These are phyloP conservation scores for Siniperca obscura DNA, from an alignment of 2,797 vertebrate species.

Conservation along the genomic window DNA sequence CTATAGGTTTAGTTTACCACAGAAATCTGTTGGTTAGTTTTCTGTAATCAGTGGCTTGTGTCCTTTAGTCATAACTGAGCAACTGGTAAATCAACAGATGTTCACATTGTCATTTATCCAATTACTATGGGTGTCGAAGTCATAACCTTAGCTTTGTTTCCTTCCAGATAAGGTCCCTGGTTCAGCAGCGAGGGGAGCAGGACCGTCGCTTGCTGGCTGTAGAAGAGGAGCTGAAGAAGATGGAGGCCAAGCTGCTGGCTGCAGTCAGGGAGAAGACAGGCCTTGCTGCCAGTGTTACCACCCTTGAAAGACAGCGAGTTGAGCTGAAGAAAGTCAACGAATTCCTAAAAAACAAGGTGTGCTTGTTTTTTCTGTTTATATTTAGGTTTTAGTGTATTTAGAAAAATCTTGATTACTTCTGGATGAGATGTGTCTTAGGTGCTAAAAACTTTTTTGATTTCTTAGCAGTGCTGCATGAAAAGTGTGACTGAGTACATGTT, in stretches of 20 bases:
- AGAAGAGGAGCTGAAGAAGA: conserved; percentile 90
- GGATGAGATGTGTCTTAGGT: background rate
- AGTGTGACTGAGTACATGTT: background rate
- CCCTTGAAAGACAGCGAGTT: conserved; percentile 89
- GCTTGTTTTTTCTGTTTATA: background rate
- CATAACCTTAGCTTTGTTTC: background rate
- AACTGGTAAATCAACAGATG: background rate
- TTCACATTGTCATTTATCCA: background rate
- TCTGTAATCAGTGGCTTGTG: background rate
- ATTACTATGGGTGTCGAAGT: background rate
- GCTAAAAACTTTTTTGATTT: background rate
- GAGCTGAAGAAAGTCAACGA: conserved; percentile 92
- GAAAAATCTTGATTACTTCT: background rate
- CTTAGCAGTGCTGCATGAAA: background rate
- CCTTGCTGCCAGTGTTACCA: conserved; percentile 86
- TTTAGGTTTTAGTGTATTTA: background rate
- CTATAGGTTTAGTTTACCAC: background rate
- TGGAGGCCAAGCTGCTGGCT: conserved; percentile 89
- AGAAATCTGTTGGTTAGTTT: background rate
- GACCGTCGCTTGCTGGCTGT: conserved; percentile 86
- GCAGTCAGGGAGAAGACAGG: conserved; percentile 91
- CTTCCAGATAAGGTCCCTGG: conserved; percentile 89
- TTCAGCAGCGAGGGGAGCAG: conserved; percentile 91
- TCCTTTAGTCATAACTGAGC: background rate
- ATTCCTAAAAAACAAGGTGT: conserved; percentile 94